phyloP scores from a whole-genome alignment of 1,140 invertebrate species.

The Dendrolimus punctatus region DNA sequence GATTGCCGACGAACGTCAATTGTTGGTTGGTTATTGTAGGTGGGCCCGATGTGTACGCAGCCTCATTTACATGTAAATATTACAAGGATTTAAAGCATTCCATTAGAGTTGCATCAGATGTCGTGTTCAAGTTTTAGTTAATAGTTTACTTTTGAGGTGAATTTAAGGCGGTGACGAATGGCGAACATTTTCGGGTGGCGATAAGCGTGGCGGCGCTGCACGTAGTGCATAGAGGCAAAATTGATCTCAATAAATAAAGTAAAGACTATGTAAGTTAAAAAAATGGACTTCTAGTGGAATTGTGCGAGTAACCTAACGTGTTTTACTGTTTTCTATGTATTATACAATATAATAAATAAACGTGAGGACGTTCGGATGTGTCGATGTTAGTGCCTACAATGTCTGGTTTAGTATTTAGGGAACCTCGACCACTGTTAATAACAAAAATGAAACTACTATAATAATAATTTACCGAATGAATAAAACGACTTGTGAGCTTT shows the following conservation, averaged over 20 bases:
- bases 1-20: too few species aligned
- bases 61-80: too few species aligned
- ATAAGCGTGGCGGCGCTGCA: slow-evolving; percentile 19
- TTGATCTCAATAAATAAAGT: slow-evolving; percentile 67
- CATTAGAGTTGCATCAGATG: too few species aligned
- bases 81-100: too few species aligned
- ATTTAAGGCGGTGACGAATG: slow-evolving; percentile 17
- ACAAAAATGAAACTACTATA: slow-evolving; percentile 29
- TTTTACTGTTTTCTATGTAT: slow-evolving; percentile 64
- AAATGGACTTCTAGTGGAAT: slow-evolving; percentile 64
- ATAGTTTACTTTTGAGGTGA: slow-evolving; percentile 1
- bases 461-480: slow-evolving; percentile 49
- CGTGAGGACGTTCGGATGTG: slow-evolving; percentile 48
- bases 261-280: slow-evolving; percentile 53
- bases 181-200: slow-evolving; percentile 22
- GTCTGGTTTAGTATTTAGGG: slow-evolving; percentile 56
- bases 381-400: slow-evolving; percentile 65
- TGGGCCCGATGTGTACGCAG: too few species aligned
- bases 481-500: slow-evolving; percentile 43
- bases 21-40: too few species aligned
- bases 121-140: too few species aligned
- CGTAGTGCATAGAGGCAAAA: slow-evolving; percentile 59
- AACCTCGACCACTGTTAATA: slow-evolving; percentile 52
- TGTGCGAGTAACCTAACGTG: slow-evolving; percentile 56
- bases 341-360: slow-evolving; percentile 35